Conservation (phyloP, 2,888 invertebrate genomes). For the Stegana nigrithorax region DNA sequence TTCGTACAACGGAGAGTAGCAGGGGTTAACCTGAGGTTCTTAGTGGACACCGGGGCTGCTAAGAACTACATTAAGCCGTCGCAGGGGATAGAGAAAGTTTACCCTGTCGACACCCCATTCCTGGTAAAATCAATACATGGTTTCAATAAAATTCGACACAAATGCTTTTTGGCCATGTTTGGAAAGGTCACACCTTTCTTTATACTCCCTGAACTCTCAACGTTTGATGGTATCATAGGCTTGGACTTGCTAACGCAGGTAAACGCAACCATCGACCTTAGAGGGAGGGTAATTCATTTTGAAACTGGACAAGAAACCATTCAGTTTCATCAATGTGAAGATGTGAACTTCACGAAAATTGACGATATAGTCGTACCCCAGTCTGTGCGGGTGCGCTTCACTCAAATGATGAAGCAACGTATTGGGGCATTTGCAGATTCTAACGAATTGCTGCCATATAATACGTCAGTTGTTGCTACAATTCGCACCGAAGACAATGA, state of each 20-base stretch:
- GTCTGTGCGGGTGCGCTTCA: too few relatives aligned
- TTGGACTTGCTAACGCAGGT: slow-evolving; percentile 22
- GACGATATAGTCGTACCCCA: too few relatives aligned
- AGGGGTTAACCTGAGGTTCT: not conserved
- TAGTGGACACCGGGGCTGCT: slow-evolving; percentile 10
- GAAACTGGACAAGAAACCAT: slow-evolving; percentile 1
- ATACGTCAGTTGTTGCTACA: slow-evolving; percentile 21
- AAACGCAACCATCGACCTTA: not conserved
- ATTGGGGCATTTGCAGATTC: slow-evolving; percentile 19
- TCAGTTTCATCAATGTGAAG: not conserved
- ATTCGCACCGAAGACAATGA: slow-evolving; percentile 24
- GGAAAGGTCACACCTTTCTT: too few relatives aligned
- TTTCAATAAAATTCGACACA: not conserved
- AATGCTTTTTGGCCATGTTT: slow-evolving; percentile 2
- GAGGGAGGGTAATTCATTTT: slow-evolving; percentile 11
- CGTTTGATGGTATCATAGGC: slow-evolving; percentile 23
- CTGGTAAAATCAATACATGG: slow-evolving; percentile 9
- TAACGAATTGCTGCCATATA: slow-evolving; percentile 21
- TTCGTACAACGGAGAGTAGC: not conserved
- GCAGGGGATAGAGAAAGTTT: not conserved
- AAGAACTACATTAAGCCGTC: slow-evolving; percentile 10
- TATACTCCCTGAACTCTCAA: too few relatives aligned
- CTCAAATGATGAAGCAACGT: too few relatives aligned
- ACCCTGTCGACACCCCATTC: not conserved
- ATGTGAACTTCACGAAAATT: not conserved